phyloP scores from a whole-genome alignment of 2,113 vertebrate species.

The Lagopus muta region DNA sequence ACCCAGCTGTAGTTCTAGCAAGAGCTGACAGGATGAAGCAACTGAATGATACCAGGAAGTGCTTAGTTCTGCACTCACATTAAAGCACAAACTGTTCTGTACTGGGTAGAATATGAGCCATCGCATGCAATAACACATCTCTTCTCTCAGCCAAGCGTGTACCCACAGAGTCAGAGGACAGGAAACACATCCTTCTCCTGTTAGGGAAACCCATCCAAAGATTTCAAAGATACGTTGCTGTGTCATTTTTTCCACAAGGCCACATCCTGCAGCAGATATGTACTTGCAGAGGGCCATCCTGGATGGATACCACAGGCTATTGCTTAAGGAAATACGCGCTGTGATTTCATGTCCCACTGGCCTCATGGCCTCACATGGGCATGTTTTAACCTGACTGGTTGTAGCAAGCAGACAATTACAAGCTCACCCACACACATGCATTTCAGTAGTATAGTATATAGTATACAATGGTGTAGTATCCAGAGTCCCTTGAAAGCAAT shows the following conservation, averaged over 20 bases:
- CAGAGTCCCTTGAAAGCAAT: neutral
- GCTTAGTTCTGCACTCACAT: neutral
- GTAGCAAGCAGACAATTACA: neutral
- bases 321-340: neutral
- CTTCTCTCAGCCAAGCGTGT: neutral
- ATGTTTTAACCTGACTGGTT: neutral
- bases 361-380: neutral
- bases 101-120: neutral
- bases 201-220: neutral
- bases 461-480: no score
- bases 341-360: neutral
- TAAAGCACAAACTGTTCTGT: neutral
- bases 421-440: neutral
- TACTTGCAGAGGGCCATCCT: neutral
- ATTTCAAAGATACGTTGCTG: neutral
- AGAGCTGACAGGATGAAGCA: neutral
- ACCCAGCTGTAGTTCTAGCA: neutral
- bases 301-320: neutral
- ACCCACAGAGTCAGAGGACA: neutral
- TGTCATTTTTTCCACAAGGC: neutral
- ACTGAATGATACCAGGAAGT: neutral
- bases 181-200: neutral
- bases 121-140: neutral
- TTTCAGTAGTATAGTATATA: neutral
- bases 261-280: neutral